These are phyloP conservation scores for Zygothrica quintamaculata DNA, from an alignment of 2,888 invertebrate species.

Conservation along the genomic window DNA sequence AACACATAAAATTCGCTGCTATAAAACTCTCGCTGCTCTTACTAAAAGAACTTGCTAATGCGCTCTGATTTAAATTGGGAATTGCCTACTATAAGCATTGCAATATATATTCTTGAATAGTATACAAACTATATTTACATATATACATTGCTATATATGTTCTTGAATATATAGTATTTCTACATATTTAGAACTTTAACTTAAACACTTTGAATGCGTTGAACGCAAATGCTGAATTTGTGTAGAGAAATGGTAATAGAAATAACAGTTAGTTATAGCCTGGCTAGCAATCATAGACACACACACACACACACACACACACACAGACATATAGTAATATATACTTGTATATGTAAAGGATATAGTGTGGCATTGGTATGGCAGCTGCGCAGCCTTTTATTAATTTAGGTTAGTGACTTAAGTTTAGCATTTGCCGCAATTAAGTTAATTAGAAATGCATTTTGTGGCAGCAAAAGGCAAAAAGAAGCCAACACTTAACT, in stretches of 20 bases:
- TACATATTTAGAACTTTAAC: too few relatives aligned
- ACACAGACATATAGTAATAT: conserved; percentile 1
- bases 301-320: conserved; percentile 17
- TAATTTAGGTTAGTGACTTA: conserved; percentile 80
- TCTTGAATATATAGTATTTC: too few relatives aligned
- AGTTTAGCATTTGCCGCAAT: conserved; percentile 80
- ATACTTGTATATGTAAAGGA: conserved; percentile 1
- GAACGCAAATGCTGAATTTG: neutral
- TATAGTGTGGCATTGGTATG: conserved; percentile 18
- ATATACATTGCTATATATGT: too few relatives aligned
- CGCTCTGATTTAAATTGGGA: too few relatives aligned
- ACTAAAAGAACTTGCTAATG: too few relatives aligned
- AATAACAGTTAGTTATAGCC: conserved; percentile 20
- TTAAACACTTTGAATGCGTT: neutral
- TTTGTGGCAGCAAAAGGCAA: conserved; percentile 51
- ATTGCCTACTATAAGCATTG: too few relatives aligned
- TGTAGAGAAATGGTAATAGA: conserved; percentile 25
- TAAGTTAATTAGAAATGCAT: conserved; percentile 82
- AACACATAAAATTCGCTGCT: too few relatives aligned
- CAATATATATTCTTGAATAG: too few relatives aligned
- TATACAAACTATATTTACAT: too few relatives aligned
- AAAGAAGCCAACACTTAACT: conserved; percentile 28
- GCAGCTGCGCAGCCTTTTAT: conserved; percentile 58
- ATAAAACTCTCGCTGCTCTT: too few relatives aligned
- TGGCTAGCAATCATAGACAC: conserved; percentile 21